Conservation (phyloP, 2,113 vertebrate species). For the Lophius piscatorius region DNA sequence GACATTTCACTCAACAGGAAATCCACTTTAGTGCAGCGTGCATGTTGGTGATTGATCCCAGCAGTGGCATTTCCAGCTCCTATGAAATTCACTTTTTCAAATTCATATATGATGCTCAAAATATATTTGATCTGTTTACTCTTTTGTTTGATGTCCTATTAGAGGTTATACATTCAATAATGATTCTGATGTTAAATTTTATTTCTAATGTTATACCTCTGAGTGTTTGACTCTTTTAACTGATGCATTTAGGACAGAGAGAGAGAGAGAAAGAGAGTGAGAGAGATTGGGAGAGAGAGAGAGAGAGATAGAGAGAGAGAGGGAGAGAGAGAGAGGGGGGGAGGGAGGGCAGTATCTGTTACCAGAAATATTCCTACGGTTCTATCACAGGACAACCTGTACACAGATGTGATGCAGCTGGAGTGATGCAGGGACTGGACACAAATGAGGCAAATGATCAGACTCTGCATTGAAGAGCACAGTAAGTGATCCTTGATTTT, state of each 20-base stretch:
- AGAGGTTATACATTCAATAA: too few species aligned
- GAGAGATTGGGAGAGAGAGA: constrained; percentile 4
- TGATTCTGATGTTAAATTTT: too few species aligned
- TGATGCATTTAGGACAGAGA: too few species aligned
- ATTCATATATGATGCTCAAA: neutral
- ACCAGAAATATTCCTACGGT: constrained; percentile 52
- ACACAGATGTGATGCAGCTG: constrained; percentile 45
- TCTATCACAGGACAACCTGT: constrained; percentile 41
- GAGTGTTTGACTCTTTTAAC: too few species aligned
- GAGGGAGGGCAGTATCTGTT: constrained; percentile 15
- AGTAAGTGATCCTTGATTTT: constrained; percentile 58
- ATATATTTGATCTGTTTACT: neutral
- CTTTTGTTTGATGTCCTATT: constrained; percentile 10
- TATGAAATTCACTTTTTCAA: constrained; percentile 11
- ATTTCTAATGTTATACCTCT: too few species aligned
- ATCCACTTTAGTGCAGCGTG: constrained; percentile 18
- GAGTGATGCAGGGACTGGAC: constrained; percentile 61
- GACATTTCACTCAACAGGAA: constrained; percentile 35
- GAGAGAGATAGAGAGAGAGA: constrained; percentile 17
- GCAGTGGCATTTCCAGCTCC: neutral
- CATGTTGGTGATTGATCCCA: constrained; percentile 11
- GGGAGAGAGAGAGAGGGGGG: constrained; percentile 13
- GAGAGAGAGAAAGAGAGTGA: neutral
- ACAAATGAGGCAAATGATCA: constrained; percentile 33
- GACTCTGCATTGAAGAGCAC: constrained; percentile 47